A percentile compares a stretch with the other conserved stretches of the same genome.
phyloP scores from a whole-genome alignment of 2,888 invertebrate species.

The Dinocampus coccinellae region DNA sequence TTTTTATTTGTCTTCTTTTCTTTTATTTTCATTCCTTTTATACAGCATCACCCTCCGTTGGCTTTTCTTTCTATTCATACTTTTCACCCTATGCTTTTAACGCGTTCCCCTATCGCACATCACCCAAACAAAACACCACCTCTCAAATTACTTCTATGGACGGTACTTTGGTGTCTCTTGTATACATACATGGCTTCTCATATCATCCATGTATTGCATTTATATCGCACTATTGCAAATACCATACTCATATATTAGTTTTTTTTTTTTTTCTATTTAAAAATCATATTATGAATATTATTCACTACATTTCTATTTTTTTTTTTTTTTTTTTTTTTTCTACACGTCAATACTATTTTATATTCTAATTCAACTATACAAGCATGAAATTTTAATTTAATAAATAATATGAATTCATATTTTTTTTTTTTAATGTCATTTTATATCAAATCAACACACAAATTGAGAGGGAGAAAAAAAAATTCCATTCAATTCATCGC shows the following conservation, averaged over 20 bases:
- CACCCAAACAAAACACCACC: neutral
- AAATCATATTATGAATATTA: too few species aligned
- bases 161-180: neutral
- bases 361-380: too few species aligned
- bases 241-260: too few species aligned
- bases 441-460: too few species aligned
- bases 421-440: neutral
- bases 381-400: too few species aligned
- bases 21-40: neutral
- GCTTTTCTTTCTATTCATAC: conserved; percentile 9
- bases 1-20: neutral
- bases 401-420: too few species aligned
- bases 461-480: too few species aligned
- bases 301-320: too few species aligned
- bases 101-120: neutral
- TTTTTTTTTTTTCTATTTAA: too few species aligned
- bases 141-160: conserved; percentile 22
- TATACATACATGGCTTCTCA: conserved; percentile 6
- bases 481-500: neutral
- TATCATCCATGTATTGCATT: conserved; percentile 20
- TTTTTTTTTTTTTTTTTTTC: too few species aligned
- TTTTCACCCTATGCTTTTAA: conserved; percentile 6
- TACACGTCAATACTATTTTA: too few species aligned
- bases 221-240: neutral
- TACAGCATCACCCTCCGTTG: neutral